These are phyloP conservation scores for Platysteira castanea DNA, from an alignment of 2,113 vertebrate genomes.

Conservation along the genomic window DNA sequence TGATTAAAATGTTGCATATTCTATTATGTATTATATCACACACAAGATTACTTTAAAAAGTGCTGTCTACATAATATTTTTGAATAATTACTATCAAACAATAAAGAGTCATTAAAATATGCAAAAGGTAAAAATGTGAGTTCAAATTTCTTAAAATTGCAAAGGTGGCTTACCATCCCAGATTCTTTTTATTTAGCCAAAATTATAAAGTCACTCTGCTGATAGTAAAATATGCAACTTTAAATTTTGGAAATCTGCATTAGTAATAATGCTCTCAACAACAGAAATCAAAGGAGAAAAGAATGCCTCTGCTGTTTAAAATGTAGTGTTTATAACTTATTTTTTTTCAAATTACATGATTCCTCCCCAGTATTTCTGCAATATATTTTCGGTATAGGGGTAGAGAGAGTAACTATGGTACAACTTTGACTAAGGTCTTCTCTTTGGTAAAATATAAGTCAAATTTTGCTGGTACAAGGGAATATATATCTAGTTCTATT, in stretches of 20 bases:
- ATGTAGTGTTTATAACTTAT: background rate
- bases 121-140: background rate
- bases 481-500: background rate
- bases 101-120: background rate
- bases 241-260: background rate
- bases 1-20: background rate
- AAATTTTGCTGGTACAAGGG: background rate
- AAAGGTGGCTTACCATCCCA: background rate
- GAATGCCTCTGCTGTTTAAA: background rate
- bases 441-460: background rate
- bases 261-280: background rate
- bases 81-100: background rate
- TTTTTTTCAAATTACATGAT: background rate
- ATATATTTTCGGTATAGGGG: accelerated
- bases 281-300: background rate
- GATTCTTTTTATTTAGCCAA: background rate
- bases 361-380: background rate
- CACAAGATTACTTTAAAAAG: background rate
- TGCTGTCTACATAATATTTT: background rate
- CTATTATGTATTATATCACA: background rate
- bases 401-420: background rate
- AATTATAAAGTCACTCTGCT: background rate
- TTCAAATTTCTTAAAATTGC: background rate
- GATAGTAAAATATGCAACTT: background rate
- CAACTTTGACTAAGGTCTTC: background rate